These are phyloP conservation scores for Chaetodon trifasciatus DNA, from an alignment of 2,797 vertebrate species.

Conservation along the genomic window DNA sequence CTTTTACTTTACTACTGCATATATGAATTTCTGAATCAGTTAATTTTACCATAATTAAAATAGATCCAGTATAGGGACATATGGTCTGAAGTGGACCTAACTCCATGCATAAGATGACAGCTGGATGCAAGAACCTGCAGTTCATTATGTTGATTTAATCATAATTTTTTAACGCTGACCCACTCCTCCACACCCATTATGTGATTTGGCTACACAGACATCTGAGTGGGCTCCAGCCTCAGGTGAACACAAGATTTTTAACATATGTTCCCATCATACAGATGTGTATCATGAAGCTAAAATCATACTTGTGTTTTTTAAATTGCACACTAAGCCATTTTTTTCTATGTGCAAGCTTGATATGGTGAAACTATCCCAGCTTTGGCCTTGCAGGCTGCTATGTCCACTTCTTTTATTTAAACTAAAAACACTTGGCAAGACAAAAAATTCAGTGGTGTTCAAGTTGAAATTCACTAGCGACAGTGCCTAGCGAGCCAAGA, in stretches of 20 bases:
- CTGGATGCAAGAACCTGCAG: background rate
- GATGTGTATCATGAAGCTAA: background rate
- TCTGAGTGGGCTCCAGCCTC: background rate
- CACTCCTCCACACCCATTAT: conserved; percentile 13
- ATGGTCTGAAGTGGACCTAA: background rate
- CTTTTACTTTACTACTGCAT: no score
- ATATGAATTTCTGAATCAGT: no score
- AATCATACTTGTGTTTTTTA: background rate
- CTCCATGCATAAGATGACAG: background rate
- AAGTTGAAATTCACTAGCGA: conserved; percentile 56
- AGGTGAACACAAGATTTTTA: conserved; percentile 17
- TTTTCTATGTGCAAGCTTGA: conserved; percentile 11
- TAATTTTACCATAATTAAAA: background rate
- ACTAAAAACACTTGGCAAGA: conserved; percentile 24
- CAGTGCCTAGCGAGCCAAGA: conserved; percentile 66
- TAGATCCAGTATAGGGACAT: background rate
- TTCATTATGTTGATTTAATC: conserved; percentile 24
- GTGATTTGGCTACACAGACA: conserved; percentile 14
- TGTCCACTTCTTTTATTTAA: conserved; percentile 50
- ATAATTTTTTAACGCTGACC: conserved; percentile 15
- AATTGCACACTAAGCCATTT: background rate
- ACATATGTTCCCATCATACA: background rate
- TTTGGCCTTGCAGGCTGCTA: background rate
- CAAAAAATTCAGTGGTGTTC: conserved; percentile 22
- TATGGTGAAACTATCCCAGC: background rate